Evolutionary conservation across 1,140 invertebrate species (phyloP).

Genomic region (Philopotamus ludificatus): DNA sequence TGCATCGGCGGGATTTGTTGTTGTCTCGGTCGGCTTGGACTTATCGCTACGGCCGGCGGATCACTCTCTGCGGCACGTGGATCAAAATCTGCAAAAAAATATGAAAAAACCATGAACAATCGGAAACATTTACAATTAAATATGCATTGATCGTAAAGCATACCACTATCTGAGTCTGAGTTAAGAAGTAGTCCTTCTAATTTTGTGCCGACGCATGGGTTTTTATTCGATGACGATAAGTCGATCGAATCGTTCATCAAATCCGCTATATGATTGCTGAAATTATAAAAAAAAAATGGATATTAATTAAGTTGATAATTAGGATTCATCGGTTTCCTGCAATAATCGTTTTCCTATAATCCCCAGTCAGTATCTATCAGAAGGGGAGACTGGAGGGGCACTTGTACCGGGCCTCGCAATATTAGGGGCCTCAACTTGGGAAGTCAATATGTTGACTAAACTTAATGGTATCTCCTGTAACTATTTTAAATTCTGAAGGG

Average conservation of each 20-base stretch:
- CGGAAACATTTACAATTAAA: background rate
- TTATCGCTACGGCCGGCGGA: conserved; percentile 46
- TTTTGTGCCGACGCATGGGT: conserved; percentile 72
- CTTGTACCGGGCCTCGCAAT: no score
- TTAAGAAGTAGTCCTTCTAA: conserved; percentile 80
- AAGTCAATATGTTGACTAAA: no score
- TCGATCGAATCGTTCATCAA: conserved; percentile 46
- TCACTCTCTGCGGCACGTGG: conserved; percentile 70
- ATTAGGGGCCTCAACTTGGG: no score
- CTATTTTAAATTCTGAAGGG: no score
- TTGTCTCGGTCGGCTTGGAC: conserved; percentile 44
- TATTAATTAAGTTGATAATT: no score
- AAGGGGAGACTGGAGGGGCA: no score
- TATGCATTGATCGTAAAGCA: conserved; percentile 31
- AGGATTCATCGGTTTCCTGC: no score
- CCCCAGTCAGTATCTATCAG: no score
- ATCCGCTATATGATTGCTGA: conserved; percentile 46
- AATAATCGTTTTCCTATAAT: no score
- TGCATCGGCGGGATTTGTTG: conserved; percentile 46
- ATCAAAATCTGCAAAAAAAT: conserved; percentile 63
- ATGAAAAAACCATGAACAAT: conserved; percentile 26
- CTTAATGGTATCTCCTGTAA: no score
- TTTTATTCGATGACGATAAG: conserved; percentile 48
- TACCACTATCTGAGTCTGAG: conserved; percentile 71
- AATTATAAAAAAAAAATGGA: no score